Conservation (phyloP, 2,797 vertebrate genomes). For the Lemur catta region DNA sequence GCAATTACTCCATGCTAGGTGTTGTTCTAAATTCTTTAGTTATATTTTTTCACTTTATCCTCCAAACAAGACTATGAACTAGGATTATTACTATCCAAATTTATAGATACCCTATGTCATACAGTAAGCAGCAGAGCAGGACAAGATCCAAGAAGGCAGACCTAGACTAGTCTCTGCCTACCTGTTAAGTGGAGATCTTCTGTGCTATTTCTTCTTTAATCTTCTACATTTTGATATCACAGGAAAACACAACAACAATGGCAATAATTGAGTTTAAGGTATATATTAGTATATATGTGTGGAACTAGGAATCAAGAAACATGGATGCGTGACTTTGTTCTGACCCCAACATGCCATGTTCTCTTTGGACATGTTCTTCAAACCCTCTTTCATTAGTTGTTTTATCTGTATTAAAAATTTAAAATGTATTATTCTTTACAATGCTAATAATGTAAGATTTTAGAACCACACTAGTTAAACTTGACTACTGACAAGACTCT, state of each 20-base stretch:
- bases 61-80: background rate
- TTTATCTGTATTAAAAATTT: background rate
- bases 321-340: background rate
- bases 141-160: background rate
- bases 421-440: background rate
- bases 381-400: background rate
- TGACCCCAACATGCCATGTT: background rate
- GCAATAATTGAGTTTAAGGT: background rate
- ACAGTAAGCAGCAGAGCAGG: background rate
- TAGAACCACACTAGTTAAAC: background rate
- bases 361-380: background rate
- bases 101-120: background rate
- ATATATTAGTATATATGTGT: background rate
- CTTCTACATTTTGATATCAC: background rate
- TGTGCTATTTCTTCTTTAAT: background rate
- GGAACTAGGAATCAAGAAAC: background rate
- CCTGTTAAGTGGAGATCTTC: background rate
- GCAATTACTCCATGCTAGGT: background rate
- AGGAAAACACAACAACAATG: background rate
- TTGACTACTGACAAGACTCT: background rate
- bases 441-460: background rate
- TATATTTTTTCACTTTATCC: background rate
- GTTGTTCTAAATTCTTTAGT: background rate
- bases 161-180: background rate
- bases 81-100: background rate